phyloP scores from a whole-genome alignment of 1,140 invertebrate species.

The Spodoptera frugiperda region DNA sequence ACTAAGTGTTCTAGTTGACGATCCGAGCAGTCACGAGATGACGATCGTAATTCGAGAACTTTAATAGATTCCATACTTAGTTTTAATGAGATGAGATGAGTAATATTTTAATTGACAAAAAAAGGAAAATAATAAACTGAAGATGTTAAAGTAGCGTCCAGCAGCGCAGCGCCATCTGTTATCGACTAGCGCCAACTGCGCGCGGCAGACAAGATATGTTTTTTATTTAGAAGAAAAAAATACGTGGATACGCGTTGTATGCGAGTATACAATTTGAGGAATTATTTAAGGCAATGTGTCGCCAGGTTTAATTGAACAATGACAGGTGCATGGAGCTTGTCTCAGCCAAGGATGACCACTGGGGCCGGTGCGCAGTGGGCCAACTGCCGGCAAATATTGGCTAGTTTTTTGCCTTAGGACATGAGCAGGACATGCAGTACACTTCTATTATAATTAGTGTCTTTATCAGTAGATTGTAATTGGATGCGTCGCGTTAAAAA shows the following conservation, averaged over 20 bases:
- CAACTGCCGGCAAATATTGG: conserved; percentile 66
- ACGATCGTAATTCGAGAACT: conserved; percentile 46
- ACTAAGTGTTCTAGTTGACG: conserved; percentile 83
- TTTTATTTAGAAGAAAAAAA: conserved; percentile 44
- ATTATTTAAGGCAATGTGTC: conserved; percentile 79
- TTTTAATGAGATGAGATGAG: conserved; percentile 47
- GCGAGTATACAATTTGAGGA: conserved; percentile 64
- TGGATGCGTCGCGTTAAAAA: conserved; percentile 57
- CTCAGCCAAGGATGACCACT: conserved; percentile 77
- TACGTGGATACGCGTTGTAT: conserved; percentile 45
- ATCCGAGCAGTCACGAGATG: conserved; percentile 70
- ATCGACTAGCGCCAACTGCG: conserved; percentile 61
- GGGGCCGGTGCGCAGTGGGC: conserved; percentile 65
- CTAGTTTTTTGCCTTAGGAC: conserved; percentile 66
- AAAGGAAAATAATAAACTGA: conserved; percentile 42
- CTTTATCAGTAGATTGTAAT: conserved; percentile 71
- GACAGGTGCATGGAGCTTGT: conserved; percentile 75
- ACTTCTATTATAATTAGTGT: conserved; percentile 74
- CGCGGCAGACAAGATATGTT: conserved; percentile 11
- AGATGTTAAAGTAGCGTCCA: conserved; percentile 39
- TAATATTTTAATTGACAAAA: conserved; percentile 48
- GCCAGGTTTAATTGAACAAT: conserved; percentile 75
- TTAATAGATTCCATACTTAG: conserved; percentile 47
- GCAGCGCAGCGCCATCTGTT: conserved; percentile 75
- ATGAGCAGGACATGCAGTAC: conserved; percentile 55